Evolutionary conservation across 2,113 vertebrate genomes (phyloP).

Genomic region (western clawed frog (Xenopus tropicalis)): UCB_Xtro_10.0 CM004443.2:46839001-46839500

Average conservation of each 20-base stretch:
- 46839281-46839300: background rate
- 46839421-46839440: conserved; percentile 75
- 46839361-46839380: conserved; percentile 60
- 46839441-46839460: conserved; percentile 74
- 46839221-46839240: conserved; percentile 10
- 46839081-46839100: background rate
- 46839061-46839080: background rate
- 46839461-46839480: conserved; percentile 82
- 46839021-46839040: too few species aligned
- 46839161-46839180: background rate
- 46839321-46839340: conserved; percentile 42
- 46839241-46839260: background rate
- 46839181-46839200: background rate
- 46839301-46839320: conserved; percentile 25
- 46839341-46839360: conserved; percentile 40
- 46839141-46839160: background rate
- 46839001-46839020: too few species aligned
- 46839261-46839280: conserved; percentile 1
- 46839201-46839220: conserved; percentile 4
- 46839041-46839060: too few species aligned
- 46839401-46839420: conserved; percentile 71
- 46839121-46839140: background rate
- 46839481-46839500: conserved; percentile 72
- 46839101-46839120: background rate
- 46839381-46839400: conserved; percentile 61